phyloP scores from a whole-genome alignment of 1,140 invertebrate species.

The Delia radicum region DNA sequence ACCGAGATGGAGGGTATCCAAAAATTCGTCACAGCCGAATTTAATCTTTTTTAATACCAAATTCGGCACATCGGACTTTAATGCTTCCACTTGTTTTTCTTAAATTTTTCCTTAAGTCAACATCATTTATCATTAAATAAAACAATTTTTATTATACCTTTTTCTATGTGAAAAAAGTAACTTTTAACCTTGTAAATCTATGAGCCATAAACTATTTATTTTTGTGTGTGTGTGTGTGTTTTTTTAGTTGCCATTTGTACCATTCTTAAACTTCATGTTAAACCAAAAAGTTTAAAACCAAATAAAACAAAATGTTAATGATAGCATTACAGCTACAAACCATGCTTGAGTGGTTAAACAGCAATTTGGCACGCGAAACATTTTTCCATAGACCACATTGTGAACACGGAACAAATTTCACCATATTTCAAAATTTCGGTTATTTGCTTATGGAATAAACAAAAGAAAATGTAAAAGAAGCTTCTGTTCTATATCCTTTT shows the following conservation, averaged over 20 bases:
- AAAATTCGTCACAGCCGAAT: no score
- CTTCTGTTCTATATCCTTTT: no score
- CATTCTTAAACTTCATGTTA: no score
- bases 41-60: no score
- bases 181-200: background rate
- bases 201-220: background rate
- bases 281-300: background rate
- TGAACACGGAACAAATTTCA: background rate
- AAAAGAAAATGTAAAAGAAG: no score
- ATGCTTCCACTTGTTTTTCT: background rate
- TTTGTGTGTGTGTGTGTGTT: no score
- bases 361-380: background rate
- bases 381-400: background rate
- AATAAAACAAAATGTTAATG: background rate
- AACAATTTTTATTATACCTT: background rate
- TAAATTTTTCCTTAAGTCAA: background rate
- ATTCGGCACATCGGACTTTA: no score
- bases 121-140: background rate
- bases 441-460: background rate
- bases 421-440: background rate
- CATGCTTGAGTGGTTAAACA: slow-evolving; percentile 1
- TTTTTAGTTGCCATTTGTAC: no score
- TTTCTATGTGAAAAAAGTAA: background rate
- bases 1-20: no score
- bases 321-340: background rate